Conservation (phyloP, 64 coral and sea anemone species). For the Dendronephthya gigantea region DNA sequence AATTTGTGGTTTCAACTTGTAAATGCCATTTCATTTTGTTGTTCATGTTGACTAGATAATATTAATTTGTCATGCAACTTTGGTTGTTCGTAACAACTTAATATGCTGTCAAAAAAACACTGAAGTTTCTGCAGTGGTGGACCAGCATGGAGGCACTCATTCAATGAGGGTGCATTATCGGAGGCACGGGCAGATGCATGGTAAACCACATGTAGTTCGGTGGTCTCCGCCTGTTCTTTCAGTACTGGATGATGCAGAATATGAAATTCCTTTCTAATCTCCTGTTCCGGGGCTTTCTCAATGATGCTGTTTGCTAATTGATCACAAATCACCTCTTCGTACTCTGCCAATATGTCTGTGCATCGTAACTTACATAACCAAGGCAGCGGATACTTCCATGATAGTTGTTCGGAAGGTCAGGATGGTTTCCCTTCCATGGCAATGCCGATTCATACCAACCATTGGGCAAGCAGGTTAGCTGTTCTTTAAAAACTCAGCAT, state of each 20-base stretch:
- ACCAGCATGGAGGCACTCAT: background rate
- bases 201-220: background rate
- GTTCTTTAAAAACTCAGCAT: background rate
- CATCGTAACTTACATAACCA: background rate
- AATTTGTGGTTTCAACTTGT: too few species aligned
- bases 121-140: background rate
- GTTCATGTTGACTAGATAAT: too few species aligned
- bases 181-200: background rate
- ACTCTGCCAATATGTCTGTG: background rate
- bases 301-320: background rate
- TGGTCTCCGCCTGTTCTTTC: background rate
- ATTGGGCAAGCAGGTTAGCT: background rate
- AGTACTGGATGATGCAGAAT: background rate
- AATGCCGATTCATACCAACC: slow-evolving; percentile 4
- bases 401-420: background rate
- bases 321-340: background rate
- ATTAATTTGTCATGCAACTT: too few species aligned
- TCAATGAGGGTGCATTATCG: background rate
- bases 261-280: background rate
- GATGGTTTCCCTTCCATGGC: background rate
- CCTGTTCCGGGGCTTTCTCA: background rate
- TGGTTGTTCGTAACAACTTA: too few species aligned
- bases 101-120: too few species aligned
- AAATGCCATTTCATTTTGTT: too few species aligned
- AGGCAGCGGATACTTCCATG: background rate